A percentile compares a stretch with the other conserved stretches of the same genome.
Conservation (phyloP, 1,140 invertebrate genomes). For the Apis dorsata region DNA sequence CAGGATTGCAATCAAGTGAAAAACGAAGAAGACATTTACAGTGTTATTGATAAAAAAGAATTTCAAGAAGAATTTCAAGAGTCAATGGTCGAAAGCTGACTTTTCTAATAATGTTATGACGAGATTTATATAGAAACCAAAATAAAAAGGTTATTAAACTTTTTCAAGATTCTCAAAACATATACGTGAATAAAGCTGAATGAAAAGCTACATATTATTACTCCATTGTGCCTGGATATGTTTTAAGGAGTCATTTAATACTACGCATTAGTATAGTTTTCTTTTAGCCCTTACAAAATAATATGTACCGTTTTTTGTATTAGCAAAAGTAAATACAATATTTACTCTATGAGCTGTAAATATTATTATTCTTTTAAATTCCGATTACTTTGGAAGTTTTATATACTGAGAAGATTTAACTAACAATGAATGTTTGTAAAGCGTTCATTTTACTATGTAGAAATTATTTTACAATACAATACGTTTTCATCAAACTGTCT, state of each 20-base stretch:
- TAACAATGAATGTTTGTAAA: conserved; percentile 11
- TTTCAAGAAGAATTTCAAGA: conserved; percentile 14
- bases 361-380: conserved; percentile 33
- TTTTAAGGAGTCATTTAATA: conserved; percentile 61
- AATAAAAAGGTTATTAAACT: neutral
- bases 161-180: neutral
- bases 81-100: conserved; percentile 43
- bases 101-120: neutral
- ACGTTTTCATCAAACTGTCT: conserved; percentile 17
- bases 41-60: conserved; percentile 11
- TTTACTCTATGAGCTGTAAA: conserved; percentile 69
- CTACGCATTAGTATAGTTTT: conserved; percentile 66
- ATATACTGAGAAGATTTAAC: neutral
- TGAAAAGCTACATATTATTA: neutral
- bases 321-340: conserved; percentile 75
- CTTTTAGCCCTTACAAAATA: conserved; percentile 72
- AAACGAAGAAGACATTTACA: conserved; percentile 6
- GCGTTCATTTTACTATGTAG: conserved; percentile 17
- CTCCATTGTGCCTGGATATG: conserved; percentile 58
- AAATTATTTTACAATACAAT: conserved; percentile 24
- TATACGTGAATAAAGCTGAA: neutral
- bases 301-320: conserved; percentile 76
- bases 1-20: conserved; percentile 29
- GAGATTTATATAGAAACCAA: conserved; percentile 18
- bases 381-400: neutral